These are phyloP conservation scores for Tauraco hartlaubi DNA, from an alignment of 2,797 vertebrate genomes.

Conservation along the genomic window DNA sequence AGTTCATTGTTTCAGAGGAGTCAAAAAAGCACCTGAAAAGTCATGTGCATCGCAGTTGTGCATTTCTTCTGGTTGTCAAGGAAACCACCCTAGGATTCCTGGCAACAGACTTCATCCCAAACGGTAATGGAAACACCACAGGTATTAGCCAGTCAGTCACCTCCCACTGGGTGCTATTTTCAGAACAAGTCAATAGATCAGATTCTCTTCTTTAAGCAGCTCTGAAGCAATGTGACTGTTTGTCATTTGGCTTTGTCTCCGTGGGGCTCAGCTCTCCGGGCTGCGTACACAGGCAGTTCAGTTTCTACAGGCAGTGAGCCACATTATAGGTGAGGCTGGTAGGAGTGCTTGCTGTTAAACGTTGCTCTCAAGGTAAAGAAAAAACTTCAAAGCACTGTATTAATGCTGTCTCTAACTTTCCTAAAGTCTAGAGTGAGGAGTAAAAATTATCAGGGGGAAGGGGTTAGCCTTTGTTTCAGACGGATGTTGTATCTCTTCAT, in stretches of 20 bases:
- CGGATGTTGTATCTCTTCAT: background rate
- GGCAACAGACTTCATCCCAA: slow-evolving; percentile 51
- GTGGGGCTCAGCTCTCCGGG: accelerated
- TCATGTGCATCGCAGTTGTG: slow-evolving; percentile 12
- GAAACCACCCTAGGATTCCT: slow-evolving; percentile 65
- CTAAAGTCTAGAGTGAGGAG: background rate
- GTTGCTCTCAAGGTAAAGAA: background rate
- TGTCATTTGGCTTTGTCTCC: background rate
- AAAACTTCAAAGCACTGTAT: background rate
- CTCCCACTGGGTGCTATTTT: slow-evolving; percentile 64
- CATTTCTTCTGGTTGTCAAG: slow-evolving; percentile 64
- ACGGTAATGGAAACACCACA: slow-evolving; percentile 59
- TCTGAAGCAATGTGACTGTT: background rate
- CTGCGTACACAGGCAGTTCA: background rate
- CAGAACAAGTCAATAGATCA: slow-evolving; percentile 46
- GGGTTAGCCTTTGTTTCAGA: background rate
- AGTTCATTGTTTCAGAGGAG: background rate
- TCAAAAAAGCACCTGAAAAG: slow-evolving; percentile 54
- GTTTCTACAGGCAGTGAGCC: background rate
- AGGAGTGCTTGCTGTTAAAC: background rate
- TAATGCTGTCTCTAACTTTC: background rate
- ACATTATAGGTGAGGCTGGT: background rate
- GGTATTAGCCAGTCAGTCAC: slow-evolving; percentile 71
- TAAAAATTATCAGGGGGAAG: background rate
- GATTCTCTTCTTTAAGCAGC: slow-evolving; percentile 9